Conservation (phyloP, 2,113 vertebrate genomes). For the Sinocyclocheilus maitianheensis region DNA sequence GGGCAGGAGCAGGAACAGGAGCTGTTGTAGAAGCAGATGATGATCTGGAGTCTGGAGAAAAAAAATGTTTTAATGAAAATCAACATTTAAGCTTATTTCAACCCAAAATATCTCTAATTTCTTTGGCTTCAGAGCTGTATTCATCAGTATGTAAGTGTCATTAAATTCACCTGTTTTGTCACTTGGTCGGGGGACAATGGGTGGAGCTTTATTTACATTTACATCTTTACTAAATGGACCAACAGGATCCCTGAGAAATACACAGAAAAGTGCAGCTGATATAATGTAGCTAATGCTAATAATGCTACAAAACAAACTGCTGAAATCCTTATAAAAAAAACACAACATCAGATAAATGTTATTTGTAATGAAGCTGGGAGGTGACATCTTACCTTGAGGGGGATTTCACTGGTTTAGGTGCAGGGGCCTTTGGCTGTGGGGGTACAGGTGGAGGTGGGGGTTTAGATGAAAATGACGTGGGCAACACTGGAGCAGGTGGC, state of each 20-base stretch:
- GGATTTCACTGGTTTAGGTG: constrained; percentile 54
- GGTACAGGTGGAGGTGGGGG: constrained; percentile 42
- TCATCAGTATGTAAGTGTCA: neutral
- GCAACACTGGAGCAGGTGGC: constrained; percentile 34
- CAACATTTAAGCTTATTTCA: neutral
- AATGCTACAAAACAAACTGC: neutral
- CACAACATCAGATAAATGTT: neutral
- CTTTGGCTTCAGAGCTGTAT: too few relatives aligned
- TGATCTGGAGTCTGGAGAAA: neutral
- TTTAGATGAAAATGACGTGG: constrained; percentile 39
- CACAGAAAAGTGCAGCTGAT: neutral
- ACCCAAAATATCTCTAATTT: neutral
- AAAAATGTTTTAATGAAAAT: neutral
- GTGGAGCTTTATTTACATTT: constrained; percentile 70
- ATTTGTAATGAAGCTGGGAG: neutral
- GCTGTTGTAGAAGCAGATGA: constrained; percentile 39
- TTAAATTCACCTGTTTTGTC: constrained; percentile 69
- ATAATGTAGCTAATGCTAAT: neutral
- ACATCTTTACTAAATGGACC: constrained; percentile 72
- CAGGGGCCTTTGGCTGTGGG: constrained; percentile 5
- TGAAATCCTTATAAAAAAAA: neutral
- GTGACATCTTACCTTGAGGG: constrained; percentile 54
- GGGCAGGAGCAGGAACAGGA: constrained; percentile 73
- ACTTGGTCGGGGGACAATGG: constrained; percentile 66
- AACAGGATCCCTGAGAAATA: constrained; percentile 1